Base-by-base conservation (phyloP, 1,140 invertebrate genomes). In the Tachypleus tridentatus region DNA sequence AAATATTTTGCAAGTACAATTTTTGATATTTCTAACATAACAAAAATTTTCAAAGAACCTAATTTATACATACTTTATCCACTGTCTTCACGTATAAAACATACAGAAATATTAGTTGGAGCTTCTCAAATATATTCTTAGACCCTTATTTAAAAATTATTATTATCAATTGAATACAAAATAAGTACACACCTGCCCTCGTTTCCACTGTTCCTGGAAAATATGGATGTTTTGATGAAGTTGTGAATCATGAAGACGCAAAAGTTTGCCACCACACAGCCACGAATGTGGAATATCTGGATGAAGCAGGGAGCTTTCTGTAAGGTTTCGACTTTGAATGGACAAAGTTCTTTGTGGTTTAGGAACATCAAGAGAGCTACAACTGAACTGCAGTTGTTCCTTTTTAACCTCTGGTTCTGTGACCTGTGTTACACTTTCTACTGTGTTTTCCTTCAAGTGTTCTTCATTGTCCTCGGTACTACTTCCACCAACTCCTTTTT, bases 141-240 rank as follows among this genome's bases (percentile, higher is more conserved):
- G 29, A 29, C 29, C 29, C 29, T 29, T 29, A 29, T 29, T 29
- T 29, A 0, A 29, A 29, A 29, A 29, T 29, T 29, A 29, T 29
- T 29, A 1, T 29, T 29, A 29, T 29, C 29, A 29, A 29, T 29
- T 29, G 0, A 29, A 29, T 29, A 1, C 29, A 29, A 29, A 29
- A 29, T 29, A 29, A 29, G 29, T 29, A 29, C 29, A 29, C 64
- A 73, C 71, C 64, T 75, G 79, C 67, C 93, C 93, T 50, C 91
- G 83, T 76, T 91, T 93, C 93, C 93, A 97, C 72, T 96, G 92
- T 75, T 97, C 92, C 82, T 95, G 84, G 79, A 94, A 97, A 51
- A 95, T 85, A 67, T 85, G 82, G 57, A 91, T 85, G 74, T 97
- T 97, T 58, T 85, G 86, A 2, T 83, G 78, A 76, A 93, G 84